Percentiles rank a stretch among this genome's conserved stretches.
These are phyloP conservation scores for Rynchops niger DNA, from an alignment of 2,113 vertebrate genomes.

Conservation along the genomic window DNA sequence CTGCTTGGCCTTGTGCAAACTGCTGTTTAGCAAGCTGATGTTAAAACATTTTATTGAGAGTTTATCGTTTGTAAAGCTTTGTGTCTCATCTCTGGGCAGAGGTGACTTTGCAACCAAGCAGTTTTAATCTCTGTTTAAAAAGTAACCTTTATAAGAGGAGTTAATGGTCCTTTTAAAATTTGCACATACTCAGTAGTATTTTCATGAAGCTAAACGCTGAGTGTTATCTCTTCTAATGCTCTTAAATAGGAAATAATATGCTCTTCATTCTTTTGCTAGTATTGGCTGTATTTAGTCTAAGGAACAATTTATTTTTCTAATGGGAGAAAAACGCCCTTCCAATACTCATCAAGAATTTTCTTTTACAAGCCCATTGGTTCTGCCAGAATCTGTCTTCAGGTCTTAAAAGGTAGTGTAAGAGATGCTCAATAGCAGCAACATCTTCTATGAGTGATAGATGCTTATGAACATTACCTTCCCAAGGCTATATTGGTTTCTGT, in stretches of 20 bases:
- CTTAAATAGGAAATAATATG: background rate
- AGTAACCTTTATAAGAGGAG: background rate
- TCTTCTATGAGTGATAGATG: background rate
- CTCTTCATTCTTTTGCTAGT: background rate
- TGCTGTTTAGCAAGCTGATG: background rate
- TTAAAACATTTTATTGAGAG: background rate
- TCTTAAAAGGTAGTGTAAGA: background rate
- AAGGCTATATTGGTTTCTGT: background rate
- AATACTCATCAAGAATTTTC: background rate
- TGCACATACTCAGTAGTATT: background rate
- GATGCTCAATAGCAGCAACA: background rate
- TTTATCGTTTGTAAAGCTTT: background rate
- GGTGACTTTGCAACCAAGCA: background rate
- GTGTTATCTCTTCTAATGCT: background rate
- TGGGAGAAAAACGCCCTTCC: background rate
- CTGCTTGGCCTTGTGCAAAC: background rate
- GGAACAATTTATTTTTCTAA: background rate
- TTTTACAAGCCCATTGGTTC: background rate
- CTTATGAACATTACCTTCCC: background rate
- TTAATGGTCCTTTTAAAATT: background rate
- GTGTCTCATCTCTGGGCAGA: background rate
- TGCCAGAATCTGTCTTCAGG: background rate
- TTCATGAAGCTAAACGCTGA: background rate
- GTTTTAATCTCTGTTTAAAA: background rate
- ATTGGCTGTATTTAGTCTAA: background rate